These are phyloP conservation scores for Athripsodes cinereus DNA, from an alignment of 2,888 invertebrate genomes.

Conservation along the genomic window DNA sequence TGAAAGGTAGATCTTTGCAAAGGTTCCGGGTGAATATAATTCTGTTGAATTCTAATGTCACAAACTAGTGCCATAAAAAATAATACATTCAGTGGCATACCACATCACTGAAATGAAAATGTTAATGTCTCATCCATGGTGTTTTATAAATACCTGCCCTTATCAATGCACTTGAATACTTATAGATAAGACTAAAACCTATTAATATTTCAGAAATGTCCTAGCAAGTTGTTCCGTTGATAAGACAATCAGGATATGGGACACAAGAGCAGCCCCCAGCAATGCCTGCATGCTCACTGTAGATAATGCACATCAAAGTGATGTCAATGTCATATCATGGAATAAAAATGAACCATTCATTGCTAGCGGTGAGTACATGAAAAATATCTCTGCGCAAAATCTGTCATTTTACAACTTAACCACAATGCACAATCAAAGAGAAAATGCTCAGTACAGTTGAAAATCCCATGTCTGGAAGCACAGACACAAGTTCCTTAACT, in stretches of 20 bases:
- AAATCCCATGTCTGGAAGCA: no score
- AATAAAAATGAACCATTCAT: slow-evolving; percentile 87
- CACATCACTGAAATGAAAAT: neutral
- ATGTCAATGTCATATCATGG: slow-evolving; percentile 98
- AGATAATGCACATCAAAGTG: slow-evolving; percentile 79
- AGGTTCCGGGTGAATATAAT: no score
- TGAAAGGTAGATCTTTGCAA: slow-evolving; percentile 52
- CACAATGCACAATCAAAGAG: no score
- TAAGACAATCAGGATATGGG: slow-evolving; percentile 92
- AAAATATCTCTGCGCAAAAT: no score
- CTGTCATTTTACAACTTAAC: no score
- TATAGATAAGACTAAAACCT: no score
- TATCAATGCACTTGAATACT: no score
- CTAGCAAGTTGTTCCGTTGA: slow-evolving; percentile 86
- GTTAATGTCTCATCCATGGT: neutral
- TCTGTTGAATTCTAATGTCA: neutral
- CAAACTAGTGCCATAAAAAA: neutral
- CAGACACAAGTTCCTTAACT: no score
- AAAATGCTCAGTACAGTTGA: no score
- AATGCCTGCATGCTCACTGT: slow-evolving; percentile 90
- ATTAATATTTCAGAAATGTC: slow-evolving; percentile 55
- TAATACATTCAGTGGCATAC: neutral
- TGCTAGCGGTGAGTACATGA: slow-evolving; percentile 61
- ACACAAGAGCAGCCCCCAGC: slow-evolving; percentile 75
- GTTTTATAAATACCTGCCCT: no score